Evolutionary conservation across 2,797 vertebrate genomes (phyloP).

Genomic region (Anniella stebbinsi): DNA sequence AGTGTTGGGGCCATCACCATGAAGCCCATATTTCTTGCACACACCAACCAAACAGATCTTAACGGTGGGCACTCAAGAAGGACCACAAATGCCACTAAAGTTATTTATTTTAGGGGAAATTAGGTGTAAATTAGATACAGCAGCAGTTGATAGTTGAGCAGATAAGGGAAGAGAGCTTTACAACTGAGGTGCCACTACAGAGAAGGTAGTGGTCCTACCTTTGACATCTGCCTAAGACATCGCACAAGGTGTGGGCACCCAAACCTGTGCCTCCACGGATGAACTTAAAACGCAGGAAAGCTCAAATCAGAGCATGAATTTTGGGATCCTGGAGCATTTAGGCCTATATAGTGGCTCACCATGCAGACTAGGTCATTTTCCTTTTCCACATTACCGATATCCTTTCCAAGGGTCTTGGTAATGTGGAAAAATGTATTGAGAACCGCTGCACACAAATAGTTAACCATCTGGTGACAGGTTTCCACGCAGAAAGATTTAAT

Average conservation of each 20-base stretch:
- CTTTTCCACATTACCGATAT: not conserved
- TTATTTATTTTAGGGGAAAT: not conserved
- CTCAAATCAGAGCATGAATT: not conserved
- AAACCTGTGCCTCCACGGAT: not conserved
- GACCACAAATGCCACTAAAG: no score
- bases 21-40: no score
- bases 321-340: not conserved
- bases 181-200: not conserved
- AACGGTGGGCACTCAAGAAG: no score
- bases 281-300: not conserved
- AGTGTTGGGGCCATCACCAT: no score
- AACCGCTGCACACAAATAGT: not conserved
- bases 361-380: not conserved
- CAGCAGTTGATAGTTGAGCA: no score
- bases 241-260: not conserved
- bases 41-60: no score
- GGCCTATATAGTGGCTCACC: not conserved
- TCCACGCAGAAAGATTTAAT: constrained; percentile 1
- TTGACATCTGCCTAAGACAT: not conserved
- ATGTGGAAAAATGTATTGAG: not conserved
- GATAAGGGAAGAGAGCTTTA: not conserved
- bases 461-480: not conserved
- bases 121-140: no score
- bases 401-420: not conserved
- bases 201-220: not conserved